phyloP scores from a whole-genome alignment of 2,797 vertebrate species.

The Acrossocheilus fasciatus region DNA sequence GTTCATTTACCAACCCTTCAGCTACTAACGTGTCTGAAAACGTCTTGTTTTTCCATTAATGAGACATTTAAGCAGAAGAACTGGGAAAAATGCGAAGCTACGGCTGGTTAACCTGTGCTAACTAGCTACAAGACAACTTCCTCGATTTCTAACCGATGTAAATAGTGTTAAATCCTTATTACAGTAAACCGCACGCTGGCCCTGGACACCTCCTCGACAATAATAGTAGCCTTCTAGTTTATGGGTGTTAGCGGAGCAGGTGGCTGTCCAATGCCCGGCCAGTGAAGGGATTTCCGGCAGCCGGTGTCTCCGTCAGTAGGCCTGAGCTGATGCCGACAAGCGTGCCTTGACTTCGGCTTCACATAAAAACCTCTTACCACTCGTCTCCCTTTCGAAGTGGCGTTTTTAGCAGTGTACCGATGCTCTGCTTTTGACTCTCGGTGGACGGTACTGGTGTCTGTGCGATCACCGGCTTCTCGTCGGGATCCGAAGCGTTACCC shows the following conservation, averaged over 20 bases:
- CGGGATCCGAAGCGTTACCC: slow-evolving; percentile 81
- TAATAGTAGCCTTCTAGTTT: not conserved
- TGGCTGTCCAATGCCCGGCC: slow-evolving; percentile 24
- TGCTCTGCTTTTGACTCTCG: slow-evolving; percentile 83
- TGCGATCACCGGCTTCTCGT: slow-evolving; percentile 79
- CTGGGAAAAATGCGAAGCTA: not conserved
- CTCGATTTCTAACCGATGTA: slow-evolving; percentile 44
- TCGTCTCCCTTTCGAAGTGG: slow-evolving; percentile 82
- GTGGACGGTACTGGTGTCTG: slow-evolving; percentile 78
- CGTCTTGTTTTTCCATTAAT: not conserved
- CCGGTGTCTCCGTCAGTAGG: slow-evolving; percentile 43
- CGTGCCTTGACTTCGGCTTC: not conserved
- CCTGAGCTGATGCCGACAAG: slow-evolving; percentile 37
- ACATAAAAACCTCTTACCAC: slow-evolving; percentile 74
- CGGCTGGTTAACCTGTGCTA: slow-evolving; percentile 29
- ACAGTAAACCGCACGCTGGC: not conserved
- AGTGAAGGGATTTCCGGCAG: slow-evolving; percentile 36
- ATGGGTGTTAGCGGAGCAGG: not conserved
- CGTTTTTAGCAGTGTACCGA: slow-evolving; percentile 82
- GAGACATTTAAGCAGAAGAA: not conserved
- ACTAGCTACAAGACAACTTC: slow-evolving; percentile 53
- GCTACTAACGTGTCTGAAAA: not conserved
- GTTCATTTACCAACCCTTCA: not conserved
- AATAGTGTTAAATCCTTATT: slow-evolving; percentile 5
- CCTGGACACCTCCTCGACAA: no score